Base-by-base conservation (phyloP, 1,140 invertebrate species). In the Anoplophora glabripennis region DNA sequence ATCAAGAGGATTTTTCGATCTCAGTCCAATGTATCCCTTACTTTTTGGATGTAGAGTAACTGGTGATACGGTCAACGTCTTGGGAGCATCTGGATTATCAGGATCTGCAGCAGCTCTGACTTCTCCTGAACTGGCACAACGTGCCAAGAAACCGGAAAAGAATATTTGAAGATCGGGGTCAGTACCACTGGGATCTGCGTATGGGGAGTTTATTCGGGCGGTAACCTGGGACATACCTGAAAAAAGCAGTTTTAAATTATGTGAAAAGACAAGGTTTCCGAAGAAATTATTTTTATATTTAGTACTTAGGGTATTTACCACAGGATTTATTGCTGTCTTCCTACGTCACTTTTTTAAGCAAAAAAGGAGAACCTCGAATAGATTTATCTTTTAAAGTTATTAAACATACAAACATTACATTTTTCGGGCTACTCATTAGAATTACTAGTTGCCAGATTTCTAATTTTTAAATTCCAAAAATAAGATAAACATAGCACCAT, bases 41-140 rank as follows among this genome's bases (percentile, higher is more conserved):
- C 90, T 93, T 66, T 90, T 89, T 0, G 93, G 92, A 72, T 92
- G 88, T 2, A 91, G 71, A 8, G 85, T 78, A 17, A 88, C 84
- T 1, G 86, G 86, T 17, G 85, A 84, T 44, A 90, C 79, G n/a
- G 83, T 85, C 53, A 80, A 78, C 40, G 77, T 72, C 60, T 80
- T 80, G 14, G 76, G 69, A 7, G 76, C 75, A 28, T 78, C 56
- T 14, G 73, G 68, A 53, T 79, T 59, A 7, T 75, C 60, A 7
- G 77, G 58, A 66, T 80, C 71, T 0, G 72, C 67, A 0, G 68
- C 35, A 3, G 80, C 78, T 1, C 77, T 77, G 1, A 80, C 51
- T 37, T 77, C 66, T 0, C 85, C 83, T 5, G 80, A 81, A 1
- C 77, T 71, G 0, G 80, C 80, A 63, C 86, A 89, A 14, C 79